These are phyloP conservation scores for Sebastes nivosus DNA, from an alignment of 2,797 vertebrate species.

Conservation along the genomic window DNA sequence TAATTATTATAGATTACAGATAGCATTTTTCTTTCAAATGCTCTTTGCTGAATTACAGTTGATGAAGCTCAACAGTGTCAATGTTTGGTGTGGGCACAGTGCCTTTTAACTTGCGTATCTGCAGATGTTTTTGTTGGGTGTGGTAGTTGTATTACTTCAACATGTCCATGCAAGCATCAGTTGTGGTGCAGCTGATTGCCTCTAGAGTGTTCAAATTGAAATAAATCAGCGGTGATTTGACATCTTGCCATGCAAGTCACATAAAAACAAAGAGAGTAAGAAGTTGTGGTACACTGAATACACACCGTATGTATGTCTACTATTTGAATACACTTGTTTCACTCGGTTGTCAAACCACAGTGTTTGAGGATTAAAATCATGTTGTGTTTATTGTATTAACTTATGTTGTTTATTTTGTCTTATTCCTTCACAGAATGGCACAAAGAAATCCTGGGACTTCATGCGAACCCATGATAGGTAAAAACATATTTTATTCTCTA, in stretches of 20 bases:
- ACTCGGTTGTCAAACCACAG: background rate
- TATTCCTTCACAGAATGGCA: slow-evolving; percentile 86
- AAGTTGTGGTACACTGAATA: background rate
- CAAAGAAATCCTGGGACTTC: slow-evolving; percentile 92
- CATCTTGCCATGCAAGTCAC: background rate
- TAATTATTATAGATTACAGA: background rate
- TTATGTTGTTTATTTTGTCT: slow-evolving; percentile 37
- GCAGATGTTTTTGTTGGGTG: slow-evolving; percentile 36
- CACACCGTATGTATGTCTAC: background rate
- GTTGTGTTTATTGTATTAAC: background rate
- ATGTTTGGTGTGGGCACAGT: background rate
- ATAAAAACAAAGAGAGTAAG: background rate
- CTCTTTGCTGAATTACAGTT: background rate
- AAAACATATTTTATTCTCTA: slow-evolving; percentile 21
- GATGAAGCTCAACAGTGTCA: background rate
- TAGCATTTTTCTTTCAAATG: background rate
- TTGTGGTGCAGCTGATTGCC: background rate
- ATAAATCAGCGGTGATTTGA: slow-evolving; percentile 16
- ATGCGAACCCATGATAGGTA: slow-evolving; percentile 95
- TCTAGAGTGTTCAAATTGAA: background rate
- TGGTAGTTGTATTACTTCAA: background rate
- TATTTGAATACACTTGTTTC: background rate
- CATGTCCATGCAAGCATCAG: slow-evolving; percentile 4
- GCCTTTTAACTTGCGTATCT: background rate
- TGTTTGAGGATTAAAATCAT: background rate